Base-by-base conservation (phyloP, 1,140 invertebrate species). In the Drosophila lini region DNA sequence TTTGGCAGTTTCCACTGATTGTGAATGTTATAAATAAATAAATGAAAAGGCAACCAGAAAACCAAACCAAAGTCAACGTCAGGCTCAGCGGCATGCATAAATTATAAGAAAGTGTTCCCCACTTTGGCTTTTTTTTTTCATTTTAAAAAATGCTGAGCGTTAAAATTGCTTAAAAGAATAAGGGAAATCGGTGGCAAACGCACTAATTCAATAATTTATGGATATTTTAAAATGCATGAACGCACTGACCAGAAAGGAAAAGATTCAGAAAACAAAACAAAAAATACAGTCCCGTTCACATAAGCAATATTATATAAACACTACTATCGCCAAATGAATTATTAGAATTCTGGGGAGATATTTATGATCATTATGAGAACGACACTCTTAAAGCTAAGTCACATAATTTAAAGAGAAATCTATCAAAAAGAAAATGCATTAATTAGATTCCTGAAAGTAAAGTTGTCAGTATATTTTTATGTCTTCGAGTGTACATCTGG, bases 1-100 rank as follows among this genome's bases (percentile, higher is more conserved):
- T 55, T 55, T 55, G 19, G 34, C 52, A 22, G 52, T 38, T 38
- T 55, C 13, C 52, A 25, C 52, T 55, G 52, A 55, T 55, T 55
- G 52, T 55, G 34, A 55, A 55, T 55, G 34, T 55, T 55, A 38
- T 55, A 55, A 55, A 55, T 55, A 55, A 55, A 25, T 38, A 55
- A 55, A 38, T 38, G 34, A 38, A 38, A 55, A 25, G 34, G 52
- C 52, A 55, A 55, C 16, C 32, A 38, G 13, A 53, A 55, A 55
- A 55, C 52, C 52, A 25, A 55, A 55, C 52, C 52, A 55, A 55
- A 55, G 34, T 55, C 52, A 55, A 55, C 52, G 52, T 38, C 52
- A 55, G 52, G 19, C 19, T 55, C 52, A 38, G 34, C 8, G 32
- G 1, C 19, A 55, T 55, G 52, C 52, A 55, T 55, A 55, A 55